Evolutionary conservation across 2,888 invertebrate species (phyloP).

Genomic region (Amiota minor): DNA sequence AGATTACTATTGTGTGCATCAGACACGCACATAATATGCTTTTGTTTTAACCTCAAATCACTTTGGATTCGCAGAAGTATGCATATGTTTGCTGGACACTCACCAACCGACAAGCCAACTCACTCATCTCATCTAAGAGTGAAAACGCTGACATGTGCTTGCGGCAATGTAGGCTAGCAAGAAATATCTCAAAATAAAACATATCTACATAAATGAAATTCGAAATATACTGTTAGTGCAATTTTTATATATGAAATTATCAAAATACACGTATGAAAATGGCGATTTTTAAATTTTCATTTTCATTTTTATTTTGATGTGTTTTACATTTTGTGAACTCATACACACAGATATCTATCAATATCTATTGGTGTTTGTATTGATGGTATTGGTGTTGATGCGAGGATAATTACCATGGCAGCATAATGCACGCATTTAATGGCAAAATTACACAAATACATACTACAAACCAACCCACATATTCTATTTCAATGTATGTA

Average conservation of each 20-base stretch:
- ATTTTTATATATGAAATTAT: conserved; percentile 12
- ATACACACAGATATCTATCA: neutral
- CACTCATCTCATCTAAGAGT: too few relatives aligned
- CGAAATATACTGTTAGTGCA: neutral
- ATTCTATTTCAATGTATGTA: too few relatives aligned
- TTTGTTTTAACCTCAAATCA: conserved; percentile 67
- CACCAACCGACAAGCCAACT: too few relatives aligned
- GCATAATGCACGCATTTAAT: conserved; percentile 28
- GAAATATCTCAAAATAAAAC: too few relatives aligned
- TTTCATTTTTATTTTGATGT: too few relatives aligned
- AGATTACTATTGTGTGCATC: too few relatives aligned
- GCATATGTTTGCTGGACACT: too few relatives aligned
- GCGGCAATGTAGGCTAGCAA: neutral
- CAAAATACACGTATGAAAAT: conserved; percentile 23
- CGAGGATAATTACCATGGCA: conserved; percentile 14
- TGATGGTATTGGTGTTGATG: neutral
- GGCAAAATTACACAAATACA: conserved; percentile 28
- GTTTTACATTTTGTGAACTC: too few relatives aligned
- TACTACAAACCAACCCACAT: neutral
- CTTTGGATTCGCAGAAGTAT: conserved; percentile 31
- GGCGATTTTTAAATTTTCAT: neutral
- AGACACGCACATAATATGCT: conserved; percentile 58
- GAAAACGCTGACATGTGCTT: neutral
- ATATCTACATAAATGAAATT: too few relatives aligned
- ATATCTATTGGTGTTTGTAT: neutral